phyloP scores from a whole-genome alignment of 2,113 vertebrate species.

The Gallinago undulata region DNA sequence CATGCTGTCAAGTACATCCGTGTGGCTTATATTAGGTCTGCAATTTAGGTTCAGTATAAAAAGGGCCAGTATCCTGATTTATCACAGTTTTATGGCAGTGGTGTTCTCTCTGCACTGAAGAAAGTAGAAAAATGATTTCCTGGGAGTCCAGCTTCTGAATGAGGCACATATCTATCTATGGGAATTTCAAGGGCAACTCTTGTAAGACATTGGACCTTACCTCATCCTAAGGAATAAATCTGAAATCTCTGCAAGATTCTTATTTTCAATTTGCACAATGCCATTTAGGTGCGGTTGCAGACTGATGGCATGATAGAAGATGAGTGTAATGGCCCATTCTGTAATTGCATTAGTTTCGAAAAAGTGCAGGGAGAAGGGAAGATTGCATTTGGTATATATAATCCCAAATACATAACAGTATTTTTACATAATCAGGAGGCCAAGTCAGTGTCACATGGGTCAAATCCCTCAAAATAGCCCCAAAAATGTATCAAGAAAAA shows the following conservation, averaged over 20 bases:
- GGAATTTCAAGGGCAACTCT: not conserved
- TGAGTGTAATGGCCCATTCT: not conserved
- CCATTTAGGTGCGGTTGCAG: not conserved
- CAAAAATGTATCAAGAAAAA: not conserved
- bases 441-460: not conserved
- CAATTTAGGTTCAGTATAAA: not conserved
- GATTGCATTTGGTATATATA: not conserved
- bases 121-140: not conserved
- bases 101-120: not conserved
- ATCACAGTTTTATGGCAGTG: not conserved
- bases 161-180: not conserved
- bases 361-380: not conserved
- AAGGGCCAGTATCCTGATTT: not conserved
- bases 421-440: not conserved
- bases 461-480: fast-evolving
- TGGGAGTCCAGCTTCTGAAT: not conserved
- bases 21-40: not conserved
- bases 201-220: not conserved
- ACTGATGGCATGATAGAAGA: not conserved
- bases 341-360: not conserved
- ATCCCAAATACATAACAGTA: not conserved
- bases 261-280: not conserved
- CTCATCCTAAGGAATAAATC: not conserved
- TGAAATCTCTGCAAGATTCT: not conserved
- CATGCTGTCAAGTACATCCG: not conserved